Evolutionary conservation across 2,797 vertebrate species (phyloP).

Genomic region (Fistularia commersonii): DNA sequence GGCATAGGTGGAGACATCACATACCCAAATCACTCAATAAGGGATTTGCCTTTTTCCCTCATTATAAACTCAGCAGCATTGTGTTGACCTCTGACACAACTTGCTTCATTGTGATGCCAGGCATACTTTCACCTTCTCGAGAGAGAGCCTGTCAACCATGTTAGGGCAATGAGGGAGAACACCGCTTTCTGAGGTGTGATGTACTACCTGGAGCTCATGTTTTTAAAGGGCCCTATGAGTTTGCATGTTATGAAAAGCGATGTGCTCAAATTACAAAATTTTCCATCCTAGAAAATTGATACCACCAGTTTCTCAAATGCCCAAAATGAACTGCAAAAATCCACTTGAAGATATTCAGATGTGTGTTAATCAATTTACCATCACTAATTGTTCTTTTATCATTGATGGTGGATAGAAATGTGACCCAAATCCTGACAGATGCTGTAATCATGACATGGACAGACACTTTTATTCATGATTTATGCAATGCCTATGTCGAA

Average conservation of each 20-base stretch:
- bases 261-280: too few species aligned
- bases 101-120: conserved; percentile 62
- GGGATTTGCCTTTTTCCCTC: conserved; percentile 42
- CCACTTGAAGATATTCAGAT: conserved; percentile 56
- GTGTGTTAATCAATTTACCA: conserved; percentile 34
- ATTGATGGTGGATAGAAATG: conserved; percentile 53
- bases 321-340: conserved; percentile 19
- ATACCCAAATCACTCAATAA: conserved; percentile 42
- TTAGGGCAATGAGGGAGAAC: conserved; percentile 60
- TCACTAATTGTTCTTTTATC: conserved; percentile 39
- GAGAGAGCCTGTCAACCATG: conserved; percentile 48
- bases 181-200: conserved; percentile 47
- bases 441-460: too few species aligned
- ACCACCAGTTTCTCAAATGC: too few species aligned
- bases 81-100: conserved; percentile 52
- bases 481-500: too few species aligned
- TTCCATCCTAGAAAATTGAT: too few species aligned
- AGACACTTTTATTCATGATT: too few species aligned
- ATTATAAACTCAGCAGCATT: conserved; percentile 51
- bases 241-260: too few species aligned
- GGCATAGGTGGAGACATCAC: conserved; percentile 29
- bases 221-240: conserved; percentile 20
- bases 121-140: conserved; percentile 42
- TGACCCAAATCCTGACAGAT: conserved; percentile 41
- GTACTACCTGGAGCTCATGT: conserved; percentile 29